Conservation (phyloP, 2,113 vertebrate genomes). For the Ameiurus melas region DNA sequence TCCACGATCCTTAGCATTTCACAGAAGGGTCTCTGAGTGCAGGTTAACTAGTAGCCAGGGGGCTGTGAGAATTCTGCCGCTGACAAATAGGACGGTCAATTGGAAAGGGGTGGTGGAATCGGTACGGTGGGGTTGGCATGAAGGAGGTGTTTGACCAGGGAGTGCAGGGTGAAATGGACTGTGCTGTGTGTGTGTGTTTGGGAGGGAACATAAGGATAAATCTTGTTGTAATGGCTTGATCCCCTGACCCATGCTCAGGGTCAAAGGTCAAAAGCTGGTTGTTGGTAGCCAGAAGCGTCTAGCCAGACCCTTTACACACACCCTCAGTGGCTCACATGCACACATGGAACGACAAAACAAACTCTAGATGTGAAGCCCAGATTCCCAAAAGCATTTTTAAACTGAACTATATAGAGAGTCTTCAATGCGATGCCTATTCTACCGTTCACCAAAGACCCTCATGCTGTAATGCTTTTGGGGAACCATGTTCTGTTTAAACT, state of each 20-base stretch:
- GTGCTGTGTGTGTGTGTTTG: conserved; percentile 3
- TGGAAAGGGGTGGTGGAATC: conserved; percentile 44
- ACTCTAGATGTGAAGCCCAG: not conserved
- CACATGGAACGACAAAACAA: not conserved
- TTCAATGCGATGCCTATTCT: not conserved
- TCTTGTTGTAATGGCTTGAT: conserved; percentile 45
- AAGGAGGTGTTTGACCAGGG: conserved; percentile 44
- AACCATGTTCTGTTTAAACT: not conserved
- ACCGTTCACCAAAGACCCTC: not conserved
- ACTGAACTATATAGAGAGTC: not conserved
- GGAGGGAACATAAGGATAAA: conserved; percentile 43
- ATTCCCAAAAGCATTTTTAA: conserved; percentile 3
- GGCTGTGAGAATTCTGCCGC: conserved; percentile 60
- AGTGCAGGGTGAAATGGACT: conserved; percentile 34
- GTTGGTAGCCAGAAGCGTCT: conserved; percentile 44
- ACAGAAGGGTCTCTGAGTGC: conserved; percentile 68
- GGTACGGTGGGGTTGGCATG: not conserved
- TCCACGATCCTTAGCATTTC: conserved; percentile 72
- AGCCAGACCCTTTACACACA: conserved; percentile 5
- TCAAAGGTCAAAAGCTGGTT: conserved; percentile 43
- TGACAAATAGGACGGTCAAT: conserved; percentile 61
- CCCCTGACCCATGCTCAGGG: conserved; percentile 25
- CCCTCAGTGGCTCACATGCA: not conserved
- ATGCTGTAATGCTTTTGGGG: not conserved
- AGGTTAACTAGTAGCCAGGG: conserved; percentile 75